Conservation (phyloP, 2,888 invertebrate species). For the Stomorhina lunata region DNA sequence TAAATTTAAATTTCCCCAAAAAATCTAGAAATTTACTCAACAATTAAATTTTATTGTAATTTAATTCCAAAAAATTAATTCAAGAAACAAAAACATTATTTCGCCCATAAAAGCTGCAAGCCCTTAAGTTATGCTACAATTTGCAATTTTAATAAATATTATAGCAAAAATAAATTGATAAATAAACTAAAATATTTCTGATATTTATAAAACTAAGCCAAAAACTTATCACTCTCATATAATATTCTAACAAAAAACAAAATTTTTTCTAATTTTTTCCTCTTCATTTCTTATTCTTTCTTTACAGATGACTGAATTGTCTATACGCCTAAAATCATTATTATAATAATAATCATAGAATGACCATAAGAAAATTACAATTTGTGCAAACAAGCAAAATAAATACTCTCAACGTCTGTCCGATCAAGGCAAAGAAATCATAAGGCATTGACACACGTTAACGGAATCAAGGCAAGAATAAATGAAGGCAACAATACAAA, state of each 20-base stretch:
- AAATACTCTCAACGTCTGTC: neutral
- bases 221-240: neutral
- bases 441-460: conserved; percentile 53
- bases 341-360: conserved; percentile 43
- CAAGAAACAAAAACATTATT: neutral
- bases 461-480: conserved; percentile 56
- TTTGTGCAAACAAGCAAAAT: conserved; percentile 49
- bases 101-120: neutral
- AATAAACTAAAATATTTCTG: conserved; percentile 13
- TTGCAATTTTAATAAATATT: conserved; percentile 24
- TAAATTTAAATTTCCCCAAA: neutral
- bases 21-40: neutral
- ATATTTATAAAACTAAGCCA: neutral
- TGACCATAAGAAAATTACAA: conserved; percentile 56
- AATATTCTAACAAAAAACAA: neutral
- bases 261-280: conserved; percentile 68
- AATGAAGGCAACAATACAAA: conserved; percentile 43
- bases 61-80: neutral
- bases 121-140: conserved; percentile 15
- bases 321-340: conserved; percentile 48
- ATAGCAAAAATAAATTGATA: conserved; percentile 43
- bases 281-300: conserved; percentile 68
- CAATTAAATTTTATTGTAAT: conserved; percentile 28
- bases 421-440: conserved; percentile 11
- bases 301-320: conserved; percentile 69